Evolutionary conservation across 2,888 invertebrate species (phyloP).

Genomic region (Eilema depressum): DNA sequence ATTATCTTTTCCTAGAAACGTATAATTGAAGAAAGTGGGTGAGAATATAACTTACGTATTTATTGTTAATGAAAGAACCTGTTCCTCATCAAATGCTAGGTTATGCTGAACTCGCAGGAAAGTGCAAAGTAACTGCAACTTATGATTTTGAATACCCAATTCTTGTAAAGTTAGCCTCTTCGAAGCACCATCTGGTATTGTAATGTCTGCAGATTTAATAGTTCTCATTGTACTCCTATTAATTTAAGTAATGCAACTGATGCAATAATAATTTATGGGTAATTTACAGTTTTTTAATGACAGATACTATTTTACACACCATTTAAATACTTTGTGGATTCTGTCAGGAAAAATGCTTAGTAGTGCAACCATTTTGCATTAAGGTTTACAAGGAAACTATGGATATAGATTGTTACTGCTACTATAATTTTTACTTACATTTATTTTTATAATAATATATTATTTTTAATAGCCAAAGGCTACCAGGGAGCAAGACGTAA

Average conservation of each 20-base stretch:
- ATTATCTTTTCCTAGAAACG: too few relatives aligned
- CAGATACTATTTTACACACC: too few relatives aligned
- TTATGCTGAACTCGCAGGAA: conserved; percentile 5
- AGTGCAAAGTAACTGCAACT: conserved; percentile 31
- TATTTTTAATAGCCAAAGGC: too few relatives aligned
- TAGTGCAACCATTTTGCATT: too few relatives aligned
- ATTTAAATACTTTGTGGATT: too few relatives aligned
- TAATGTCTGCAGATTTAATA: conserved; percentile 32
- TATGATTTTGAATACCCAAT: conserved; percentile 24
- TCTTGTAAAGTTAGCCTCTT: conserved; percentile 12
- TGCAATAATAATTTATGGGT: background rate
- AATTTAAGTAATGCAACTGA: background rate
- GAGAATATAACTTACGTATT: conserved; percentile 8
- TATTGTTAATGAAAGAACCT: conserved; percentile 15
- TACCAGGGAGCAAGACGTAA: too few relatives aligned
- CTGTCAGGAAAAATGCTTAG: too few relatives aligned
- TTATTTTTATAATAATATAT: background rate
- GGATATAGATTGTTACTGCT: too few relatives aligned
- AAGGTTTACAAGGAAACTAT: too few relatives aligned
- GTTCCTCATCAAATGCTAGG: conserved; percentile 23
- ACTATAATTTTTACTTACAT: too few relatives aligned
- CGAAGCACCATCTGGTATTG: conserved; percentile 18
- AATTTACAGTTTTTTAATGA: background rate
- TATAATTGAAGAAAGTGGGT: too few relatives aligned
- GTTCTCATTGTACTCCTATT: background rate